These are phyloP conservation scores for Malurus leucopterus DNA, from an alignment of 2,797 vertebrate genomes.

Conservation along the genomic window DNA sequence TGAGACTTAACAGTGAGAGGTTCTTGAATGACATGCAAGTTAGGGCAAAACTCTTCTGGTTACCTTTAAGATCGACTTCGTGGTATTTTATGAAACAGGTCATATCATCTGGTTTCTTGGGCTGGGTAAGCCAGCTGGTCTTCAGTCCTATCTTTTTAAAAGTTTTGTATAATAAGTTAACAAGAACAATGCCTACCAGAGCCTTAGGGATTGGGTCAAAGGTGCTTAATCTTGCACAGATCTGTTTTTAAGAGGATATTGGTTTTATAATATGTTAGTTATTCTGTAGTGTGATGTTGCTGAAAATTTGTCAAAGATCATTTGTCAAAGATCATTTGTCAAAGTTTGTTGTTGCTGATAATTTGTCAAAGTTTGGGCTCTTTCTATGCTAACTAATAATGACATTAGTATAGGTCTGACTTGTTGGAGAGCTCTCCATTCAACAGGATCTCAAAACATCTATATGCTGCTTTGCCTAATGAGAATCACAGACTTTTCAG, in stretches of 20 bases:
- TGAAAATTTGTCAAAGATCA: neutral
- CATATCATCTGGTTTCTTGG: neutral
- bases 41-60: neutral
- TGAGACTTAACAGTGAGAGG: neutral
- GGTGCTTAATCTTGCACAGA: neutral
- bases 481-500: slow-evolving; percentile 24
- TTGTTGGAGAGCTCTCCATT: neutral
- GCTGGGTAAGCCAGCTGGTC: neutral
- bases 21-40: neutral
- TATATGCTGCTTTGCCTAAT: neutral
- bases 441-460: neutral
- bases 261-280: neutral
- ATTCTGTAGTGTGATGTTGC: neutral
- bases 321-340: neutral
- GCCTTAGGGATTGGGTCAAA: neutral
- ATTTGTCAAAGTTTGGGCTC: neutral
- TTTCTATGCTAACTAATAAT: neutral
- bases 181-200: neutral
- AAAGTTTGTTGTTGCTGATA: neutral
- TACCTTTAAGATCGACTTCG: neutral
- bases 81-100: neutral
- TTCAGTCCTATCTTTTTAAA: neutral
- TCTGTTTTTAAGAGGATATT: neutral
- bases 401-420: neutral
- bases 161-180: neutral